phyloP scores from a whole-genome alignment of 1,140 invertebrate species.

The Ridgeia piscesae region DNA sequence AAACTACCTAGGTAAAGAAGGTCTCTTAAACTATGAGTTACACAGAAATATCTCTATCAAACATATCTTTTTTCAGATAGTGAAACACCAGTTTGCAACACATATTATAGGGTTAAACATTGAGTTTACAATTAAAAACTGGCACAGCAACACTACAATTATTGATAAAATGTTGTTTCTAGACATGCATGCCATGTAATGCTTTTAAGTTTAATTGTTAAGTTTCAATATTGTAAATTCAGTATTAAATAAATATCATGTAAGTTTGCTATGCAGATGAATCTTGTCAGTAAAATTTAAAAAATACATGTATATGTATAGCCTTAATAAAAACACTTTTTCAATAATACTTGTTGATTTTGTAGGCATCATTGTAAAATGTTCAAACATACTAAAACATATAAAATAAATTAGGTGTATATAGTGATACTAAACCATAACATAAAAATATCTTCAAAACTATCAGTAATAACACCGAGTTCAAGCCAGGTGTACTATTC shows the following conservation, averaged over 20 bases:
- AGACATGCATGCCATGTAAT: neutral
- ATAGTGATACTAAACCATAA: neutral
- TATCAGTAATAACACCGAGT: neutral
- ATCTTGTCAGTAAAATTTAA: neutral
- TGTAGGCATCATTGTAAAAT: neutral
- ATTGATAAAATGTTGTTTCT: neutral
- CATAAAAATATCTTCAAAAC: neutral
- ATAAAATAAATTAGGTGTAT: neutral
- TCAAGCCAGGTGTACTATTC: neutral
- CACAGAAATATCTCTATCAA: neutral
- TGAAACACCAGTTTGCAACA: neutral
- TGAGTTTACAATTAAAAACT: neutral
- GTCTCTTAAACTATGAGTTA: neutral
- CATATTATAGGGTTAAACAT: neutral
- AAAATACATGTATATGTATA: neutral
- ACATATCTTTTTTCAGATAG: neutral
- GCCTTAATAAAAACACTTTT: neutral
- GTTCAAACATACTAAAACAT: neutral
- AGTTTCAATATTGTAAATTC: neutral
- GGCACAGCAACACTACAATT: neutral
- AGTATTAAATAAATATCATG: neutral
- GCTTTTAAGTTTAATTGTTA: neutral
- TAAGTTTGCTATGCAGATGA: neutral
- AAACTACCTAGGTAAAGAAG: no score
- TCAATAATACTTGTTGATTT: no score